Percentiles rank a stretch among this genome's conserved stretches.
phyloP scores from a whole-genome alignment of 1,140 invertebrate species.

The Spodoptera frugiperda region DNA sequence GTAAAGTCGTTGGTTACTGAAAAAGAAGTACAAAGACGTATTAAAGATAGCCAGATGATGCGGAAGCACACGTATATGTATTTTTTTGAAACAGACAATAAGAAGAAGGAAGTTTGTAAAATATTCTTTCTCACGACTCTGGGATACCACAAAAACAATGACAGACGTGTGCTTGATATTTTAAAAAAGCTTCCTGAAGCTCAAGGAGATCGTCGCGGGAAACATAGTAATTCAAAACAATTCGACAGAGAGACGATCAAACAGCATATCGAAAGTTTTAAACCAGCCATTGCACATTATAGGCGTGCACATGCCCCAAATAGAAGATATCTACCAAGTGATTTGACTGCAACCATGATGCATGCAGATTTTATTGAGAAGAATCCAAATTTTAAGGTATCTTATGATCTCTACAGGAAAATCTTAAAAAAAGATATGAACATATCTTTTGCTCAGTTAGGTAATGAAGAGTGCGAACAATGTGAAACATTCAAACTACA shows the following conservation, averaged over 20 bases:
- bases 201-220: constrained; percentile 2
- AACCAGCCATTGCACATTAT: constrained; percentile 30
- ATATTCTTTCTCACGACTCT: constrained; percentile 35
- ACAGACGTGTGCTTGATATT: constrained; percentile 14
- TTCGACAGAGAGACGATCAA: neutral
- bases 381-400: neutral
- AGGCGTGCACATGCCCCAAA: constrained; percentile 15
- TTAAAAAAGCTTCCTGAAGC: neutral
- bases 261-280: constrained; percentile 38
- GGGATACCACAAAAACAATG: constrained; percentile 40
- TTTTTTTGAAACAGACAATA: neutral
- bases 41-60: no score
- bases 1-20: no score
- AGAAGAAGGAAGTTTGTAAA: constrained; percentile 12
- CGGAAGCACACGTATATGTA: neutral
- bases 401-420: constrained; percentile 1
- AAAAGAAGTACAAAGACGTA: no score
- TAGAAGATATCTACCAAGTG: constrained; percentile 16
- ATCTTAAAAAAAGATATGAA: no score
- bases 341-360: constrained; percentile 11
- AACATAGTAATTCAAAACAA: neutral
- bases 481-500: no score
- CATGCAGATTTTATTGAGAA: constrained; percentile 7
- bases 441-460: no score
- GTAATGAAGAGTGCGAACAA: no score